Percentiles rank a stretch among this genome's conserved stretches.
phyloP scores from a whole-genome alignment of 2,888 invertebrate species.

The Molorchus minor region DNA sequence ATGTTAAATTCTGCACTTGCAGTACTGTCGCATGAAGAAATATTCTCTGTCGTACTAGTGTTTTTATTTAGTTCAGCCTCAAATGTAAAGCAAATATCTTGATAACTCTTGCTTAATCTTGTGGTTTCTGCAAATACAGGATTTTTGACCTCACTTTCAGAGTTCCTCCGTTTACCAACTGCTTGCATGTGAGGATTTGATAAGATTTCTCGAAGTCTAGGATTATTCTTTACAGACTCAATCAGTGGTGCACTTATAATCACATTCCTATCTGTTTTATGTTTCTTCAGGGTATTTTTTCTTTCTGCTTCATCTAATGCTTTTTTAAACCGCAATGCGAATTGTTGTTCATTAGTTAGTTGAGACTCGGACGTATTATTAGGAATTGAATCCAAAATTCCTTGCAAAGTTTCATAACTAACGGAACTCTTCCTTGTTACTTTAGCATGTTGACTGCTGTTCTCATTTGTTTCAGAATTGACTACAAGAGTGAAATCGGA shows the following conservation, averaged over 20 bases:
- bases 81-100: slow-evolving; percentile 48
- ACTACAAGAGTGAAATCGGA: slow-evolving; percentile 34
- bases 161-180: slow-evolving; percentile 21
- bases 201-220: slow-evolving; percentile 42
- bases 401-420: slow-evolving; percentile 47
- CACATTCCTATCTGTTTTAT: slow-evolving; percentile 38
- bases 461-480: slow-evolving; percentile 9
- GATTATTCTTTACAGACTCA: slow-evolving; percentile 51
- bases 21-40: slow-evolving; percentile 31
- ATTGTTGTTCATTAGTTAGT: slow-evolving; percentile 52
- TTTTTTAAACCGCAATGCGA: slow-evolving; percentile 50
- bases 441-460: slow-evolving; percentile 4
- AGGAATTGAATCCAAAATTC: slow-evolving; percentile 49
- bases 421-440: slow-evolving; percentile 20
- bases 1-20: slow-evolving; percentile 45
- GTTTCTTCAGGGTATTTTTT: slow-evolving; percentile 49
- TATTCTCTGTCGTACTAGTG: background rate
- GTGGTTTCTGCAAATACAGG: background rate
- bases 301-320: slow-evolving; percentile 50
- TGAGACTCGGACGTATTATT: slow-evolving; percentile 43
- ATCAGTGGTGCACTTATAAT: slow-evolving; percentile 51
- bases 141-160: slow-evolving; percentile 11
- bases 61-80: background rate
- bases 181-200: slow-evolving; percentile 36
- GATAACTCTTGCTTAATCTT: slow-evolving; percentile 44